phyloP scores from a whole-genome alignment of 2,888 invertebrate genomes.

The Hirtodrosophila trivittata region DNA sequence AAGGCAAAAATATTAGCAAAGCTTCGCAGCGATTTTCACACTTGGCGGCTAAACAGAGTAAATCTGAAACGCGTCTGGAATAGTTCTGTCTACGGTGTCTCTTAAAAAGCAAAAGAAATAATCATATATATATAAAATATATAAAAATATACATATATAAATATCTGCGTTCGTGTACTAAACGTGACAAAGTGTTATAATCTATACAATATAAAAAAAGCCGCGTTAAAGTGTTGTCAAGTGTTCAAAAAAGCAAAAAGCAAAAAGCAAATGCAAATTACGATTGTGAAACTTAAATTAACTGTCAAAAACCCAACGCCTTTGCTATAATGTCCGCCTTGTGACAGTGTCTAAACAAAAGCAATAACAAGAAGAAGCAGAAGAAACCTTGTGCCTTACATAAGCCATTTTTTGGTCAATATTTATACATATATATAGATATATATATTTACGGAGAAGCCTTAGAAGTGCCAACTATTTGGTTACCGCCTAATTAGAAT shows the following conservation, averaged over 20 bases:
- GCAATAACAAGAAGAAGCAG: constrained; percentile 3
- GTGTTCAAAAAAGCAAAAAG: constrained; percentile 10
- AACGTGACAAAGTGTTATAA: constrained; percentile 17
- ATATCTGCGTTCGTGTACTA: constrained; percentile 9
- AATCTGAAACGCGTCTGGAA: constrained; percentile 59
- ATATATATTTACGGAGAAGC: constrained; percentile 24
- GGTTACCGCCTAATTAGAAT: constrained; percentile 55
- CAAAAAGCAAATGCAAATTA: constrained; percentile 24
- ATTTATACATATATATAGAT: constrained; percentile 2
- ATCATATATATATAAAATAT: constrained; percentile 12
- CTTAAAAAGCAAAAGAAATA: constrained; percentile 14
- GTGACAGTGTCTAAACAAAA: constrained; percentile 60
- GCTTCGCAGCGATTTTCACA: constrained; percentile 61
- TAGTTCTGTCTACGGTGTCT: constrained; percentile 57
- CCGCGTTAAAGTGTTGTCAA: constrained; percentile 19
- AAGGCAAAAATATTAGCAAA: constrained; percentile 48
- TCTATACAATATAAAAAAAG: background rate
- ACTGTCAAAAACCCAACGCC: constrained; percentile 12
- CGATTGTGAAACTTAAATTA: constrained; percentile 3
- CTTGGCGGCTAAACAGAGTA: constrained; percentile 57
- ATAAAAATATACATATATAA: constrained; percentile 1
- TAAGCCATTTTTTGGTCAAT: constrained; percentile 19
- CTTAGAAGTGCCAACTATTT: constrained; percentile 43
- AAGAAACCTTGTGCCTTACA: constrained; percentile 11
- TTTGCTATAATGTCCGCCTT: constrained; percentile 55